Evolutionary conservation across 2,888 invertebrate species (phyloP), one percentile per base, ranked within the genome.

Genomic region (Hylaea fasciaria): DNA sequence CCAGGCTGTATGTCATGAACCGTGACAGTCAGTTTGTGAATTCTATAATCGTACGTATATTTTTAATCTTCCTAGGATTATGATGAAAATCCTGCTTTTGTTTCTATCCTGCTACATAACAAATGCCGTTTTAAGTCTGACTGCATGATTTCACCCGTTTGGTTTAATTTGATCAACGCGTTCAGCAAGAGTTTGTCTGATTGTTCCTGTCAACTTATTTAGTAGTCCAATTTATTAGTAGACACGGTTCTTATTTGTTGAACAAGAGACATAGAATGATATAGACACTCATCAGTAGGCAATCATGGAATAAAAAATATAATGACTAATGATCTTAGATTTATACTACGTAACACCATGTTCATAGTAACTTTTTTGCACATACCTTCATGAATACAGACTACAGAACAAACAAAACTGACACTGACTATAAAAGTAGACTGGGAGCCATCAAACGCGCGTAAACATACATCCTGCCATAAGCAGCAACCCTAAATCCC

Each of bases 81-180:
- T 32, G 9, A 32, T 32, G 9, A 7, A 32, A 32, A 2, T 32
- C 3, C 32, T 32, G 1, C 32, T 32, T 10, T 32, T 32, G 9
- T 32, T 1, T 32, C 10, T 9, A 9, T 8, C 32, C 32, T 32
- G 10, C 9, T 1, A 32, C 32, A 32, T 32, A 55, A 46, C 46
- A n/a, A n/a, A n/a, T 40, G 14, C 14, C 13, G 13, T 43, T 43
- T 32, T 51, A 47, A 44, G 16, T 35, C 12, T 0, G 40, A 17
- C 80, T 77, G 78, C 70, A 72, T 76, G 80, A 85, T 83, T 86
- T 82, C 71, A 75, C 78, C 69, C 75, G 74, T 72, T 59, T 66
- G 73, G 75, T 77, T 80, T 80, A 77, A 78, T 75, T 72, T 64
- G 68, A 60, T 76, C 69, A 76, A 75, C 77, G 72, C 80, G 82